These are phyloP conservation scores for Epirrita christyi DNA, from an alignment of 2,888 invertebrate species.

Conservation along the genomic window DNA sequence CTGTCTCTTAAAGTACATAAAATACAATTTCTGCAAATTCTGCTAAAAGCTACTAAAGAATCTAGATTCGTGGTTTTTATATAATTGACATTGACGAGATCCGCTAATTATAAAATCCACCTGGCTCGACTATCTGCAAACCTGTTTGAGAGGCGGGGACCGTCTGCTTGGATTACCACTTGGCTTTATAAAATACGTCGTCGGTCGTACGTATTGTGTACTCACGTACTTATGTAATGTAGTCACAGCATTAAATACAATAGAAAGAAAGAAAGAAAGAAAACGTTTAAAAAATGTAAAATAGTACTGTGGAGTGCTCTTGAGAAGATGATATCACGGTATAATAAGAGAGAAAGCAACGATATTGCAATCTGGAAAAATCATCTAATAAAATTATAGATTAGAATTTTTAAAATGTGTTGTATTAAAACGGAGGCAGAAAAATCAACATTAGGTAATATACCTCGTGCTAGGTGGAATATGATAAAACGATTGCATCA, in stretches of 20 bases:
- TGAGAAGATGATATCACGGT: conserved; percentile 2
- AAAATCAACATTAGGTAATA: too few species aligned
- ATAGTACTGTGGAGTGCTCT: conserved; percentile 4
- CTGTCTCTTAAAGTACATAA: too few species aligned
- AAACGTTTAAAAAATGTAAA: too few species aligned
- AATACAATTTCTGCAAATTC: too few species aligned
- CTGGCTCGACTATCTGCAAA: conserved; percentile 49
- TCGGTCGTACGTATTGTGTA: conserved; percentile 17
- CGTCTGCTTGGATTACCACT: conserved; percentile 15
- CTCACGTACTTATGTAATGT: not conserved
- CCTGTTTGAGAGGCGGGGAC: conserved; percentile 44
- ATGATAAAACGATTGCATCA: not conserved
- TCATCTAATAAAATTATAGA: too few species aligned
- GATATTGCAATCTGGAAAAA: not conserved
- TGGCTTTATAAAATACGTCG: conserved; percentile 11
- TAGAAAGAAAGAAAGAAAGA: too few species aligned
- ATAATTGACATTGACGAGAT: conserved; percentile 55
- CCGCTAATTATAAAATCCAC: conserved; percentile 53
- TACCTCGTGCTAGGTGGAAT: too few species aligned
- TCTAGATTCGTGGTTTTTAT: conserved; percentile 48
- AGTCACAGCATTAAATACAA: not conserved
- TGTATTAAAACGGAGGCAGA: too few species aligned
- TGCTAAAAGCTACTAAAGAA: conserved; percentile 43
- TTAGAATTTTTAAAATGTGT: too few species aligned
- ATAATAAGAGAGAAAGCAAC: not conserved